Conservation (phyloP, 2,888 invertebrate species). For the Drosophila anceps region DNA sequence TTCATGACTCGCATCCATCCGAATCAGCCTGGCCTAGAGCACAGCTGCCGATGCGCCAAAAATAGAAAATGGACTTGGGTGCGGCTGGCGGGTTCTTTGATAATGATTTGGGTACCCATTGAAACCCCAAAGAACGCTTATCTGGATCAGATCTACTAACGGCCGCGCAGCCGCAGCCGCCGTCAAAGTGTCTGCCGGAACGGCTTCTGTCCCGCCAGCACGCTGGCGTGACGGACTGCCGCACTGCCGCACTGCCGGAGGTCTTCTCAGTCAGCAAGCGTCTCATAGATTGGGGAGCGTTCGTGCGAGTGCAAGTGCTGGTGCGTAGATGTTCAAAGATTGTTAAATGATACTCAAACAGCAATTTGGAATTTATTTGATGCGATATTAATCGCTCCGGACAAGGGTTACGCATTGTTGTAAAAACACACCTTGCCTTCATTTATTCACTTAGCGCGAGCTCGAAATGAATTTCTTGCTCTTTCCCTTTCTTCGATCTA, state of each 20-base stretch:
- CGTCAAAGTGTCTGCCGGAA: slow-evolving; percentile 72
- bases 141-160: slow-evolving; percentile 60
- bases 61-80: slow-evolving; percentile 9
- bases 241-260: slow-evolving; percentile 38
- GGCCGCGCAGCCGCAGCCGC: slow-evolving; percentile 57
- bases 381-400: slow-evolving; percentile 73
- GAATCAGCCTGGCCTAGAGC: background rate
- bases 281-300: slow-evolving; percentile 7
- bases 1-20: background rate
- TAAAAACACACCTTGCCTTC: slow-evolving; percentile 63
- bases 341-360: slow-evolving; percentile 78
- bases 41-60: slow-evolving; percentile 28
- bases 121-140: slow-evolving; percentile 49
- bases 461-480: background rate
- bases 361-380: slow-evolving; percentile 79
- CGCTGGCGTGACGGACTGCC: slow-evolving; percentile 29
- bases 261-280: slow-evolving; percentile 25
- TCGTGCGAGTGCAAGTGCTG: slow-evolving; percentile 28
- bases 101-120: slow-evolving; percentile 44
- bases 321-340: slow-evolving; percentile 72
- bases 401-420: slow-evolving; percentile 71
- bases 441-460: slow-evolving; percentile 8
- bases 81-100: slow-evolving; percentile 42
- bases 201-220: slow-evolving; percentile 46
- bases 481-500: background rate